Evolutionary conservation across 2,797 vertebrate genomes (phyloP).

Genomic region (Enteromius unitaeniatus): DNA sequence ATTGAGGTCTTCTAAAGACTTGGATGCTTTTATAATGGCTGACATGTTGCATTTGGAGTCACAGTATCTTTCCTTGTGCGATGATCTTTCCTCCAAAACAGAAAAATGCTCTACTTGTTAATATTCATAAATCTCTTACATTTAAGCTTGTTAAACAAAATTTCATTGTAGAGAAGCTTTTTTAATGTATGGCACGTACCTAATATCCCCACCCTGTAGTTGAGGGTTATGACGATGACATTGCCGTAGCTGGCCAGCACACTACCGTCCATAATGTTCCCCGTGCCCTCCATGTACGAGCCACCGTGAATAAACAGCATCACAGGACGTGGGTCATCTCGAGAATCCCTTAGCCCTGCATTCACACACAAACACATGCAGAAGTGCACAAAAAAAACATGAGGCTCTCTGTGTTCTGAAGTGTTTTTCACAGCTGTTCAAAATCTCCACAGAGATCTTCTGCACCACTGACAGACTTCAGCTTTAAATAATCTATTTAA

Average conservation of each 20-base stretch:
- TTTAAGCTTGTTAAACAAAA: background rate
- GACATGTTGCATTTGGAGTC: constrained; percentile 2
- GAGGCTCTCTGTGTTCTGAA: constrained; percentile 5
- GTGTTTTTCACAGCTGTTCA: constrained; percentile 47
- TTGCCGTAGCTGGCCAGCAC: constrained; percentile 98
- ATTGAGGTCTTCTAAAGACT: constrained; percentile 1
- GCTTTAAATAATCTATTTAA: constrained; percentile 50
- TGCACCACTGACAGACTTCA: constrained; percentile 29
- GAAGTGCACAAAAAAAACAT: constrained; percentile 4
- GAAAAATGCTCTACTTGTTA: background rate
- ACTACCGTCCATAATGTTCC: constrained; percentile 98
- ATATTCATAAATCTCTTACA: background rate
- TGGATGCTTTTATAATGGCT: constrained; percentile 12
- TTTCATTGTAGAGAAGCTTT: background rate
- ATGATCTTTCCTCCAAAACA: background rate
- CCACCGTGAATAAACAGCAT: constrained; percentile 99
- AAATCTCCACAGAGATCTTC: constrained; percentile 32
- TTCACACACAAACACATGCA: constrained; percentile 40
- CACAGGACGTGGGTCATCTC: constrained; percentile 89
- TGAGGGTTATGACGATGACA: constrained; percentile 96
- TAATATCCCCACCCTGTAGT: constrained; percentile 97
- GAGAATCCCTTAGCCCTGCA: constrained; percentile 80
- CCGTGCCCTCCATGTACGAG: constrained; percentile 99
- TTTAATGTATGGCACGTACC: constrained; percentile 77
- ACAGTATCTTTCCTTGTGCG: background rate